Percentiles rank a stretch among this genome's conserved stretches.
These are phyloP conservation scores for Dinocampus coccinellae DNA, from an alignment of 2,888 invertebrate genomes.

Conservation along the genomic window DNA sequence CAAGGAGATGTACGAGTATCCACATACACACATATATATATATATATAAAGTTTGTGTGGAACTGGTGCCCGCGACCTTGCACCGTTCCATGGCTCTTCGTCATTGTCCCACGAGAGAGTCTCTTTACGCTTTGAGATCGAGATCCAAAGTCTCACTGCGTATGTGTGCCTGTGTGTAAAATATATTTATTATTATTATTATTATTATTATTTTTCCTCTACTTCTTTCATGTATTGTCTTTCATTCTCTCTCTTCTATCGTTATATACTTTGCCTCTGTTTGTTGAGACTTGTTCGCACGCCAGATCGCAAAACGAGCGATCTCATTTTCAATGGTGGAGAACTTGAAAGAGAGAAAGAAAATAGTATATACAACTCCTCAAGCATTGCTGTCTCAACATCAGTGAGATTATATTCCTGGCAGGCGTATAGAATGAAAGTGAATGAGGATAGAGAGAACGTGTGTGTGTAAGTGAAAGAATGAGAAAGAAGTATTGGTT, in stretches of 20 bases:
- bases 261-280: background rate
- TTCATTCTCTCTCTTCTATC: background rate
- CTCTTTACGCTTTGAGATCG: conserved; percentile 16
- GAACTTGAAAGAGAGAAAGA: background rate
- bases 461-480: too few species aligned
- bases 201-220: background rate
- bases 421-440: background rate
- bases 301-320: conserved; percentile 17
- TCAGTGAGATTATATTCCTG: conserved; percentile 16
- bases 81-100: conserved; percentile 28
- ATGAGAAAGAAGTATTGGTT: background rate
- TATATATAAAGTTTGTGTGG: conserved; percentile 2
- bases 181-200: too few species aligned
- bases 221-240: background rate
- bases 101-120: conserved; percentile 30
- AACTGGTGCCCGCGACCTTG: conserved; percentile 32
- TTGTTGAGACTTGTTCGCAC: conserved; percentile 14
- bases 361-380: conserved; percentile 4
- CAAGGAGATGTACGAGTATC: background rate
- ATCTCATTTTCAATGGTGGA: conserved; percentile 14
- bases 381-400: conserved; percentile 5
- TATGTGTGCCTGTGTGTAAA: too few species aligned
- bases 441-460: background rate
- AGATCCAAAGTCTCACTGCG: conserved; percentile 27
- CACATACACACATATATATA: too few species aligned